Evolutionary conservation across 1,140 invertebrate species (phyloP), one percentile per base, ranked within the genome.

Genomic region (Drosophila persimilis): DNA sequence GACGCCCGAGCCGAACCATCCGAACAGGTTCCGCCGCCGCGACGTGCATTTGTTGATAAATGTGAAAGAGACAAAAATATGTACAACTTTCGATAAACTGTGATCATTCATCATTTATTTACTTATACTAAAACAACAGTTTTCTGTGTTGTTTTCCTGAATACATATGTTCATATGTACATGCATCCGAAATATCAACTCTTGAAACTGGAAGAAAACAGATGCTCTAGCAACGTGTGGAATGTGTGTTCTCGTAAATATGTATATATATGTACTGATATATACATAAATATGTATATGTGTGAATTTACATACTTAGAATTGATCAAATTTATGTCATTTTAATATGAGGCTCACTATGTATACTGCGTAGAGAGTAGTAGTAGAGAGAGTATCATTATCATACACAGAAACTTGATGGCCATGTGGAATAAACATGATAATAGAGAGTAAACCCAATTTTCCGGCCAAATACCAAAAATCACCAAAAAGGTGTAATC

Each of bases 391-490:
- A 31, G 22, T 53, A 44, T 15, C 17, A 59, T 41, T 43, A 29
- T 69, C 35, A 50, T 48, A 48, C 29, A 39, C 11, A 39, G 44
- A 29, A 56, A 54, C 50, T 24, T 55, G 17, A 56, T 73, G 63
- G 63, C 57, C 72, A 84, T 84, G 76, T 69, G 56, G 62, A 85
- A 64, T 57, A 76, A 84, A 76, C 52, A 84, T 84, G 80, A 65
- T 59, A 79, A 76, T 69, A 59, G 56, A 59, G 26, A 75, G 61
- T 72, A 50, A 80, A 51, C 39, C 41, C 59, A 57, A 43, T 31
- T 56, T 66, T 55, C 48, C 29, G 43, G 20, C 46, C 50, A 63
- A 52, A 61, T 50, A 69, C 29, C 17, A 60, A 64, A 52, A 29
- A 48, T 43, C 5, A 53, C 31, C 31, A 20, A 35, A 48, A 22